Evolutionary conservation across 2,888 invertebrate genomes (phyloP).

Genomic region (Scelioninae gen. 1): DNA sequence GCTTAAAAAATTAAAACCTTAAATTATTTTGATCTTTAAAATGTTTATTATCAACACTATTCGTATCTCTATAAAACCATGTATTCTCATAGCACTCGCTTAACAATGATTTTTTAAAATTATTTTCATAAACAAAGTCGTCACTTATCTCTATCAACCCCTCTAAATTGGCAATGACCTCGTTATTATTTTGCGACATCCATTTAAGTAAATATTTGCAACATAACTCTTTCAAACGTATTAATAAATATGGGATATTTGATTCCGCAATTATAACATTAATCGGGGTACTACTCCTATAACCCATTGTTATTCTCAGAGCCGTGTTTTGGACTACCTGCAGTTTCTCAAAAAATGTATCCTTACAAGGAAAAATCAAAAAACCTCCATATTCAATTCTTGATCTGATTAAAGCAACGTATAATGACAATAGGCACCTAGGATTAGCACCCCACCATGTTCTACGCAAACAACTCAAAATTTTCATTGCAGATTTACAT

Average conservation of each 20-base stretch:
- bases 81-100: conserved; percentile 19
- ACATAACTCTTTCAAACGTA: conserved; percentile 33
- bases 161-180: conserved; percentile 6
- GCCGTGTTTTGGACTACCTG: background rate
- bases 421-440: background rate
- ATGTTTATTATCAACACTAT: background rate
- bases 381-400: conserved; percentile 45
- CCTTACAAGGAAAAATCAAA: conserved; percentile 12
- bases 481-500: conserved; percentile 3
- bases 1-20: background rate
- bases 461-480: conserved; percentile 27
- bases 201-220: conserved; percentile 3
- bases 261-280: conserved; percentile 53
- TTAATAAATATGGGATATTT: conserved; percentile 30
- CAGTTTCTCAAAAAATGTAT: background rate
- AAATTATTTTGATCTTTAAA: background rate
- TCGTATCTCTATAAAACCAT: conserved; percentile 30
- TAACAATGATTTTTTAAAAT: conserved; percentile 33
- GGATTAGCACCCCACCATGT: conserved; percentile 60
- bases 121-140: conserved; percentile 25
- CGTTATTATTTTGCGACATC: background rate
- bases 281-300: conserved; percentile 47
- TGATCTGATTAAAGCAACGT: conserved; percentile 27
- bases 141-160: background rate
- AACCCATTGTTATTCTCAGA: conserved; percentile 51